These are phyloP conservation scores for Blera fallax DNA, from an alignment of 2,888 invertebrate species.

Conservation along the genomic window DNA sequence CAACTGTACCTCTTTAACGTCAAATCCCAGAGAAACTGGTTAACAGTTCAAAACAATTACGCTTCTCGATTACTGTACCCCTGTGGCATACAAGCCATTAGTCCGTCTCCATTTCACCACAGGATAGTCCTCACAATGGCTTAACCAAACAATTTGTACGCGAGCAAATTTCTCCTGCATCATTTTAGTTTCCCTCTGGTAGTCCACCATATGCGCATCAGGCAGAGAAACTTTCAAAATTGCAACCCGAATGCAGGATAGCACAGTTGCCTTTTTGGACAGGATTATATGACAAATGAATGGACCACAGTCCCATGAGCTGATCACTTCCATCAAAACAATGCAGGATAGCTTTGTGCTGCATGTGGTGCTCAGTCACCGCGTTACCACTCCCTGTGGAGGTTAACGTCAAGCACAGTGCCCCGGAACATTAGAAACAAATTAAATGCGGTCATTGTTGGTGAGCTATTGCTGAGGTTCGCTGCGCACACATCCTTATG, in stretches of 20 bases:
- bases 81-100: neutral
- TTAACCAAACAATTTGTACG: neutral
- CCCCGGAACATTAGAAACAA: neutral
- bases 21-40: neutral
- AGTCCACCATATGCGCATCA: neutral
- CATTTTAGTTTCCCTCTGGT: neutral
- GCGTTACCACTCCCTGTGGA: neutral
- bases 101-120: neutral
- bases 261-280: neutral
- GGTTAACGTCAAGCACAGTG: neutral
- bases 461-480: neutral
- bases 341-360: neutral
- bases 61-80: neutral
- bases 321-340: slow-evolving; percentile 10
- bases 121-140: neutral
- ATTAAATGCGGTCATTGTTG: slow-evolving; percentile 2
- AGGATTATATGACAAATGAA: neutral
- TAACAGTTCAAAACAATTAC: slow-evolving; percentile 4
- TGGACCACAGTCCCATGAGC: neutral
- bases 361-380: slow-evolving; percentile 4
- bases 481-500: neutral
- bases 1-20: neutral
- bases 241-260: neutral
- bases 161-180: neutral
- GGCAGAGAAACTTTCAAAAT: neutral